Conservation (phyloP, 2,888 invertebrate species). For the Phyllotreta cruciferae region DNA sequence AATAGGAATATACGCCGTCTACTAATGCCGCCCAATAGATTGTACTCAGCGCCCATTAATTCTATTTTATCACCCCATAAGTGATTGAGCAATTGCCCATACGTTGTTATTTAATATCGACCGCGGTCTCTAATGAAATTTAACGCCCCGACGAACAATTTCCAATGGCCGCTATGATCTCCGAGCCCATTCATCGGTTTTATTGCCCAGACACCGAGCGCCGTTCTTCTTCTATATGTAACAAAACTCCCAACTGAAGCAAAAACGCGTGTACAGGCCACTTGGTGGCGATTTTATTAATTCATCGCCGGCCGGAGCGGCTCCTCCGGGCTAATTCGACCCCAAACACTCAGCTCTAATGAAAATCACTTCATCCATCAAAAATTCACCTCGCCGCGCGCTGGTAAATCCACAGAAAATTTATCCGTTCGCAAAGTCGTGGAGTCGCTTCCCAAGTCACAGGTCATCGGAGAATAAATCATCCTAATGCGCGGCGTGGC, state of each 20-base stretch:
- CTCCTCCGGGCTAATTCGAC: no score
- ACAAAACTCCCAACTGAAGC: background rate
- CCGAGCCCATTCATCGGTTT: slow-evolving; percentile 12
- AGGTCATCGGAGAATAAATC: slow-evolving; percentile 37
- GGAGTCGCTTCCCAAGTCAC: slow-evolving; percentile 14
- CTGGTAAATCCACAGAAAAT: slow-evolving; percentile 18
- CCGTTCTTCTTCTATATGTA: background rate
- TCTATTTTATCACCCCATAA: slow-evolving; percentile 36
- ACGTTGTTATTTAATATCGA: slow-evolving; percentile 36
- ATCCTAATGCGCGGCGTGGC: slow-evolving; percentile 32
- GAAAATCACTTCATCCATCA: slow-evolving; percentile 19
- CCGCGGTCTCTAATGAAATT: slow-evolving; percentile 35
- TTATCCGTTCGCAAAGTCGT: slow-evolving; percentile 19
- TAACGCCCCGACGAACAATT: slow-evolving; percentile 34
- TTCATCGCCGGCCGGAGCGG: no score
- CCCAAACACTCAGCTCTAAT: slow-evolving; percentile 5
- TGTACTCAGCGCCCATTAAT: slow-evolving; percentile 24
- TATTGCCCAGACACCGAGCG: background rate
- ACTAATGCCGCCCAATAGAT: slow-evolving; percentile 17
- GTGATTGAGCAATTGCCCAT: slow-evolving; percentile 38
- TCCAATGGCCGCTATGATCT: slow-evolving; percentile 24
- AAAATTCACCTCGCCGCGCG: slow-evolving; percentile 7
- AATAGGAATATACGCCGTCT: background rate
- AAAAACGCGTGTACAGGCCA: background rate
- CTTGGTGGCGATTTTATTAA: no score